A percentile compares a stretch with the other conserved stretches of the same genome.
Evolutionary conservation across 2,113 vertebrate species (phyloP).

Genomic region (Syngnathus scovelli): DNA sequence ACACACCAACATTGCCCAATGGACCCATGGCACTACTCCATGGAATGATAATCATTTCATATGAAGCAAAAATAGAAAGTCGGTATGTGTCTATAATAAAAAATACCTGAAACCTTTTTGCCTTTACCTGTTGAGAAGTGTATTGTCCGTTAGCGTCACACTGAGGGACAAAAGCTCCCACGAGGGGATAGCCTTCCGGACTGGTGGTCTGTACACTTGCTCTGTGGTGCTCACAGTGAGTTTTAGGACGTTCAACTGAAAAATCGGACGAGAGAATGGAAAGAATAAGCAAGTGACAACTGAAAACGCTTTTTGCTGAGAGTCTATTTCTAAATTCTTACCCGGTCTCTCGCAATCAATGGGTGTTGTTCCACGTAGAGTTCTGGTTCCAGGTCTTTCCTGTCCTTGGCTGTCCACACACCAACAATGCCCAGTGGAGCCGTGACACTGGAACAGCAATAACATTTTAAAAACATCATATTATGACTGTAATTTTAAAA

Average conservation of each 20-base stretch:
- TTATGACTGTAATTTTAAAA: background rate
- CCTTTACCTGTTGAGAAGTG: constrained; percentile 59
- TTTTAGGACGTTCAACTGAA: constrained; percentile 26
- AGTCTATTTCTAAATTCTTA: background rate
- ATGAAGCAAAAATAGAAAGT: background rate
- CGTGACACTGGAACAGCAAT: constrained; percentile 3
- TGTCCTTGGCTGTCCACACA: constrained; percentile 73
- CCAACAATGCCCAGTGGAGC: constrained; percentile 79
- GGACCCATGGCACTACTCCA: constrained; percentile 54
- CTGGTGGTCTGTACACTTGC: constrained; percentile 37
- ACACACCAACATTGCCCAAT: constrained; percentile 84
- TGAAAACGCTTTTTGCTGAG: background rate
- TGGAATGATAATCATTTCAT: background rate
- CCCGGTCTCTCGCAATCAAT: constrained; percentile 35
- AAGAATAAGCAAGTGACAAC: background rate
- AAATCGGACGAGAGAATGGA: background rate
- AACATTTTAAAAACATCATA: background rate
- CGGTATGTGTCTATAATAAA: background rate
- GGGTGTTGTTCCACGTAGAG: constrained; percentile 44
- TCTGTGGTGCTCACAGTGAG: constrained; percentile 71
- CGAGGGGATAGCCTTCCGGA: constrained; percentile 19
- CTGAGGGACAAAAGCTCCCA: constrained; percentile 68
- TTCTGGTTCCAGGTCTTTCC: constrained; percentile 74
- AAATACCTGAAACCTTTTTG: background rate
- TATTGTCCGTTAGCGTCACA: constrained; percentile 77